Percentiles rank a stretch among this genome's conserved stretches.
Evolutionary conservation across 2,113 vertebrate genomes (phyloP).

Genomic region (Donacobius atricapilla): DNA sequence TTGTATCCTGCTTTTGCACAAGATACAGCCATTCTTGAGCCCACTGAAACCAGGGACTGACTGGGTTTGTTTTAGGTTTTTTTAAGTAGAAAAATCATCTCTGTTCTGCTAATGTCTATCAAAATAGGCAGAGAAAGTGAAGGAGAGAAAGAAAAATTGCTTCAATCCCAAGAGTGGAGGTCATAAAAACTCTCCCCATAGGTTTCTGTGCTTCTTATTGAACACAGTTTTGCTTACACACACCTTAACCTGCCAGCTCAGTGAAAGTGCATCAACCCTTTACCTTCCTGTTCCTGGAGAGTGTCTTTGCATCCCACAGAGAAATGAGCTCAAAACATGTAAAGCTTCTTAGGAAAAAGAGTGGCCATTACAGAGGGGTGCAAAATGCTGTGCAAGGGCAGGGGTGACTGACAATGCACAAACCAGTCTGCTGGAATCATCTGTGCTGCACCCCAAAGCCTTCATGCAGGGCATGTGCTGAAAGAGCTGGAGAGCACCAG

Average conservation of each 20-base stretch:
- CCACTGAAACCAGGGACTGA: not conserved
- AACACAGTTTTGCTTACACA: not conserved
- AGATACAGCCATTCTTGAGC: not conserved
- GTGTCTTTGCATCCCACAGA: not conserved
- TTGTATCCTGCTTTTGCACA: not conserved
- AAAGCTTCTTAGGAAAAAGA: not conserved
- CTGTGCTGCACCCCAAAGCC: not conserved
- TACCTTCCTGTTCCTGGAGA: not conserved
- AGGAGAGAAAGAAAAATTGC: not conserved
- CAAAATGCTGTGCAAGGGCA: not conserved
- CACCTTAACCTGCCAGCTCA: not conserved
- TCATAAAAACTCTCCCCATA: not conserved
- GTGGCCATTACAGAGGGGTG: not conserved
- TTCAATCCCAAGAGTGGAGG: not conserved
- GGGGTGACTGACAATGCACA: not conserved
- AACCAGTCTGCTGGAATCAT: accelerated
- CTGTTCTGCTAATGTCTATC: not conserved
- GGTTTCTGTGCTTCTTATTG: not conserved
- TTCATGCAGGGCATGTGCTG: not conserved
- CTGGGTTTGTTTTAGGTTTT: not conserved
- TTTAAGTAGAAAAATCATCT: not conserved
- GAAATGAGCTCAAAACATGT: accelerated
- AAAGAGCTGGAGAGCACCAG: not conserved
- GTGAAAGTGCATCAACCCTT: not conserved
- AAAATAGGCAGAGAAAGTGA: not conserved